Conservation (phyloP, 2,797 vertebrate genomes). For the Crocodylus rhombifer region DNA sequence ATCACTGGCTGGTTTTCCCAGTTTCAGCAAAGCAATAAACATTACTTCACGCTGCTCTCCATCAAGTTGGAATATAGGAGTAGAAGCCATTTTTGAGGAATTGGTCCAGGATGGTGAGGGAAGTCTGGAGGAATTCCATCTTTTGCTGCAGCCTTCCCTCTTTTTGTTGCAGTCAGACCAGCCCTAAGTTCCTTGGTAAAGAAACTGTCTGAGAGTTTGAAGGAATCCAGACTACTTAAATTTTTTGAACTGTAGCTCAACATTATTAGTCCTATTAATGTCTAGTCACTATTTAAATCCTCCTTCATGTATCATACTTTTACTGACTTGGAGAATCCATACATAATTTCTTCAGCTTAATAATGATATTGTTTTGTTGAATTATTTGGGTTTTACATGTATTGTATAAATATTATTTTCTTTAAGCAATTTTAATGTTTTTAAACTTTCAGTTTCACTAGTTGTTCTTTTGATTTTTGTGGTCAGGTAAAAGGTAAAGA, state of each 20-base stretch:
- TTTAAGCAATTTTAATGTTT: neutral
- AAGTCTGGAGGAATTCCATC: too few species aligned
- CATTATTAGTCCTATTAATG: neutral
- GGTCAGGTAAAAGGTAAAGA: neutral
- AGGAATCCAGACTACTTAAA: too few species aligned
- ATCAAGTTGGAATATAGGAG: too few species aligned
- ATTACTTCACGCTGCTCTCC: too few species aligned
- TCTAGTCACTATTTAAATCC: neutral
- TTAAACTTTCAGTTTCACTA: neutral
- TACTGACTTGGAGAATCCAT: neutral
- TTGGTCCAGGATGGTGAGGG: too few species aligned
- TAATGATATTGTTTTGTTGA: neutral
- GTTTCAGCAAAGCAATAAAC: too few species aligned
- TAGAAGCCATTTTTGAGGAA: too few species aligned
- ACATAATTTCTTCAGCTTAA: neutral
- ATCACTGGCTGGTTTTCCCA: too few species aligned
- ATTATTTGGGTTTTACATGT: neutral
- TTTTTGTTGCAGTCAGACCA: too few species aligned
- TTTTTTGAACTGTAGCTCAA: neutral
- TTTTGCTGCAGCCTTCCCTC: too few species aligned
- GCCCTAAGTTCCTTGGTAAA: too few species aligned
- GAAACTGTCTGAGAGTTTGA: too few species aligned
- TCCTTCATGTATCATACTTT: neutral
- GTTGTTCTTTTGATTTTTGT: neutral
- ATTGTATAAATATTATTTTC: neutral